Conservation (phyloP, 1,140 invertebrate genomes). For the Heliconius hewitsoni region DNA sequence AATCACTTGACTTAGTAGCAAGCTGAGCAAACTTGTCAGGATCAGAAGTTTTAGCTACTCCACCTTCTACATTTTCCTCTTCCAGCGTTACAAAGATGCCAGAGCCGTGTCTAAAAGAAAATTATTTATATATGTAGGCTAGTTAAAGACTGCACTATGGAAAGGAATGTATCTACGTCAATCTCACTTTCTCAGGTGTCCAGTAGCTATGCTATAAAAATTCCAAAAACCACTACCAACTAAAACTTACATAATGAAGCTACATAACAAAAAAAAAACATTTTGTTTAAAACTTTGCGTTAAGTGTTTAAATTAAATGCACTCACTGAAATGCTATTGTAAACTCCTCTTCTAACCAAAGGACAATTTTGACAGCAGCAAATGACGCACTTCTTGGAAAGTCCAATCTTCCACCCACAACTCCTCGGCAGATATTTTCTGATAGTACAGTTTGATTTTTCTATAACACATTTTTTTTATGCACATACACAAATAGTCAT, state of each 20-base stretch:
- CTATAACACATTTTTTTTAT: conserved; percentile 64
- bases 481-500: too few relatives aligned
- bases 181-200: too few relatives aligned
- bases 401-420: conserved; percentile 88
- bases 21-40: conserved; percentile 87
- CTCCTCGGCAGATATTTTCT: conserved; percentile 86
- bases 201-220: too few relatives aligned
- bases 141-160: conserved; percentile 3
- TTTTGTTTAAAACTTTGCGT: too few relatives aligned
- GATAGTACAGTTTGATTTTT: conserved; percentile 88
- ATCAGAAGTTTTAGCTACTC: conserved; percentile 86
- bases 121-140: conserved; percentile 22
- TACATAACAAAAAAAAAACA: too few relatives aligned
- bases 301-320: too few relatives aligned
- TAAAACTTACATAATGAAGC: too few relatives aligned
- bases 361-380: conserved; percentile 88
- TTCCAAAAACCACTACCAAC: too few relatives aligned
- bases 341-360: conserved; percentile 89
- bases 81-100: conserved; percentile 79
- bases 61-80: conserved; percentile 78
- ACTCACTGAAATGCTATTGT: conserved; percentile 78
- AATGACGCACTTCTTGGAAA: conserved; percentile 91
- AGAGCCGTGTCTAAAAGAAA: conserved; percentile 73
- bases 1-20: conserved; percentile 86
- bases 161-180: too few relatives aligned